Percentiles rank a stretch among this genome's conserved stretches.
phyloP scores from a whole-genome alignment of 2,888 invertebrate genomes.

The Andrena bicolor region DNA sequence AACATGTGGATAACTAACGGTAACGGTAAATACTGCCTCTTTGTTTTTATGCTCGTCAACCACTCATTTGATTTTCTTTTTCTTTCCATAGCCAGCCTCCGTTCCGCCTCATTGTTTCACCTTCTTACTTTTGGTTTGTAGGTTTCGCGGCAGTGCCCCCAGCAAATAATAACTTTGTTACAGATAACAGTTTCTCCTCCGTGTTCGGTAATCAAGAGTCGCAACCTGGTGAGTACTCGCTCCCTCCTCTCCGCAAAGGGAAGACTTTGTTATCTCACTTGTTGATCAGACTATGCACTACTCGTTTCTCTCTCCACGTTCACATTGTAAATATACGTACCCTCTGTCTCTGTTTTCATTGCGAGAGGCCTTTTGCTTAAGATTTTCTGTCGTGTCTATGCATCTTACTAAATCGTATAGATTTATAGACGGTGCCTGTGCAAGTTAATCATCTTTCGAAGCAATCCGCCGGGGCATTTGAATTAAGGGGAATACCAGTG shows the following conservation, averaged over 20 bases:
- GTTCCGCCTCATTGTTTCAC: conserved; percentile 45
- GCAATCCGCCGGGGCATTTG: background rate
- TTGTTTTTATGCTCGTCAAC: conserved; percentile 22
- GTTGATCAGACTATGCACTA: conserved; percentile 45
- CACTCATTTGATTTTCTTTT: conserved; percentile 21
- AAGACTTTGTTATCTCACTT: conserved; percentile 20
- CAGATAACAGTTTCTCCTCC: conserved; percentile 94
- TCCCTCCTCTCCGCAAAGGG: background rate
- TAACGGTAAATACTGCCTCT: conserved; percentile 83
- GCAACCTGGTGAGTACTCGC: conserved; percentile 80
- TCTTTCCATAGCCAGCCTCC: conserved; percentile 31
- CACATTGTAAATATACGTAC: conserved; percentile 50
- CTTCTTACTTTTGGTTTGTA: conserved; percentile 79
- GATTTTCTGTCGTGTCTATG: conserved; percentile 54
- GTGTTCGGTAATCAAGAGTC: conserved; percentile 91
- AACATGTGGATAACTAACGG: conserved; percentile 87
- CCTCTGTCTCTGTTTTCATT: conserved; percentile 29
- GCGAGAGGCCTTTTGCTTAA: conserved; percentile 46
- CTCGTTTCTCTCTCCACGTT: conserved; percentile 44
- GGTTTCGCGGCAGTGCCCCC: conserved; percentile 83
- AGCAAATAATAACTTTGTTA: conserved; percentile 89
- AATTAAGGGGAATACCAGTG: no score
- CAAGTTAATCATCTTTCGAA: conserved; percentile 27
- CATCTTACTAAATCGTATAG: conserved; percentile 57
- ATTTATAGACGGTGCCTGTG: conserved; percentile 47